Conservation (phyloP, 2,888 invertebrate genomes). For the Cistogaster globosa region DNA sequence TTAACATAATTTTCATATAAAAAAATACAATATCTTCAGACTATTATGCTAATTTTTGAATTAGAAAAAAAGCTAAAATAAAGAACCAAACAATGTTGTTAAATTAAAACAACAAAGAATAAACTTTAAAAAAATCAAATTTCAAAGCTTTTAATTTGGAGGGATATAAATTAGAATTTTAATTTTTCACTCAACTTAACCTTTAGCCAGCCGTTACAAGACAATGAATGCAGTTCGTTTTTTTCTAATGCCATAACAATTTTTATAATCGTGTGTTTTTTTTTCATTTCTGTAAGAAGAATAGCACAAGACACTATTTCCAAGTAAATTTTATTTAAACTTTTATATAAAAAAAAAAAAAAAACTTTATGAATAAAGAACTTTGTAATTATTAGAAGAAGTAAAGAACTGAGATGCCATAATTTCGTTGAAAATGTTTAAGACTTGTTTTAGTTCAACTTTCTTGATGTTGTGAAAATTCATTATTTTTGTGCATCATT, state of each 20-base stretch:
- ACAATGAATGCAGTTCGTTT: conserved; percentile 60
- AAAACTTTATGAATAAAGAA: background rate
- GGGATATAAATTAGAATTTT: conserved; percentile 73
- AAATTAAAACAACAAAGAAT: conserved; percentile 30
- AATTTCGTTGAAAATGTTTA: conserved; percentile 16
- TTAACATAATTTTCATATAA: conserved; percentile 42
- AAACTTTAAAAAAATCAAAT: conserved; percentile 25
- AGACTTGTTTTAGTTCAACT: background rate
- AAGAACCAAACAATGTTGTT: conserved; percentile 4
- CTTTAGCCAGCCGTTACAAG: conserved; percentile 63
- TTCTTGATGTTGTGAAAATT: conserved; percentile 61
- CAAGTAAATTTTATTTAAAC: conserved; percentile 3
- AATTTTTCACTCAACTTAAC: conserved; percentile 75
- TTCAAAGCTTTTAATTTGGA: conserved; percentile 71
- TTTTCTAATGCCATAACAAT: conserved; percentile 14
- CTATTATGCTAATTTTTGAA: conserved; percentile 60
- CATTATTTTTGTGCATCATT: conserved; percentile 75
- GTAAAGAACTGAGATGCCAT: background rate
- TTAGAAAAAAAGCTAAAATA: conserved; percentile 7
- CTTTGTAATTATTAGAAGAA: conserved; percentile 5
- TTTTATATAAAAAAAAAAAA: too few relatives aligned
- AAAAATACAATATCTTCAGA: conserved; percentile 43
- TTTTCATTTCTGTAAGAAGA: background rate
- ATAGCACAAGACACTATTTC: background rate
- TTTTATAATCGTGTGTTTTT: background rate